Percentiles rank a stretch among this genome's conserved stretches.
Conservation (phyloP, 2,888 invertebrate species). For the Branchipolynoe longqiensis region DNA sequence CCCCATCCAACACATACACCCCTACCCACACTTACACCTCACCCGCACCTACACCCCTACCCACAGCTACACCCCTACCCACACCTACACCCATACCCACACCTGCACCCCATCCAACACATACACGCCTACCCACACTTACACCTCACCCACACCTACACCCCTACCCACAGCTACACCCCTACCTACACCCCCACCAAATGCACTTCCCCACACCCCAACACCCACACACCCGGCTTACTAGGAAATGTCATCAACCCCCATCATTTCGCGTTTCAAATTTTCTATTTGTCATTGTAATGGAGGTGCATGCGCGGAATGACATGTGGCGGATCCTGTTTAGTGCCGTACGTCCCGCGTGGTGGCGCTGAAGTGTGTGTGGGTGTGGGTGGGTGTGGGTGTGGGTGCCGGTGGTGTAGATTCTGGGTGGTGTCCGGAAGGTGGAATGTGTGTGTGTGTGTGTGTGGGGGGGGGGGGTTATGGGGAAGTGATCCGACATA, state of each 20-base stretch:
- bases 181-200: not conserved
- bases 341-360: not conserved
- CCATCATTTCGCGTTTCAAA: constrained; percentile 9
- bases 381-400: not conserved
- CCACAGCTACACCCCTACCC: not conserved
- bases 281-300: constrained; percentile 51
- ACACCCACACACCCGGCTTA: not conserved
- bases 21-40: not conserved
- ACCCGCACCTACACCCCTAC: not conserved
- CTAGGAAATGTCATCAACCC: constrained; percentile 14
- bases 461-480: no score
- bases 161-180: not conserved
- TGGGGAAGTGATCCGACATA: no score
- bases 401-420: not conserved
- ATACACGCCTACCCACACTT: not conserved
- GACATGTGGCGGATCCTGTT: not conserved
- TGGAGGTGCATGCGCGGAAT: not conserved
- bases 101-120: not conserved
- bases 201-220: not conserved
- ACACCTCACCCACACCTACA: not conserved
- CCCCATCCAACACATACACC: not conserved
- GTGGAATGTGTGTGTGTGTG: no score
- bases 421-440: no score
- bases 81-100: not conserved
- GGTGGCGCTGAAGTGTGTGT: not conserved